phyloP scores from a whole-genome alignment of 2,797 vertebrate species.

The Leptodactylus fallax region DNA sequence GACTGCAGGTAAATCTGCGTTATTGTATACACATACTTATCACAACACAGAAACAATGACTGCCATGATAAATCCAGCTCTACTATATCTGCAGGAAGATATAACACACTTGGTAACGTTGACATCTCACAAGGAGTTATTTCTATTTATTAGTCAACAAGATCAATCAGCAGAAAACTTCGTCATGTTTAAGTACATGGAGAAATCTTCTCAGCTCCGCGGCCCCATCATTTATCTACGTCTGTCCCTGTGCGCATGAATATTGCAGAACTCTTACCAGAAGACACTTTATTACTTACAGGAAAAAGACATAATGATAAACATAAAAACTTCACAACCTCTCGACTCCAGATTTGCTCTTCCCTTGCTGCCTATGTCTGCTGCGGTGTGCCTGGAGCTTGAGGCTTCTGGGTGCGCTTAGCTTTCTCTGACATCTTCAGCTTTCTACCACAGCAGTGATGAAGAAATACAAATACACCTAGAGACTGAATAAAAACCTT shows the following conservation, averaged over 20 bases:
- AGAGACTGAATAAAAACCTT: background rate
- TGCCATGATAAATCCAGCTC: background rate
- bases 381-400: background rate
- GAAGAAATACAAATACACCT: background rate
- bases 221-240: slow-evolving; percentile 1
- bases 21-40: background rate
- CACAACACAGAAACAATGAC: background rate
- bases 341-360: background rate
- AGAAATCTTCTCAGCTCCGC: background rate
- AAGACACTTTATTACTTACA: slow-evolving; percentile 25
- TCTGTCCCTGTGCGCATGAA: slow-evolving; percentile 6
- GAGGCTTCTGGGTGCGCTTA: background rate
- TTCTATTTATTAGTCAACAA: slow-evolving; percentile 27
- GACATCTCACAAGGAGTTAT: background rate
- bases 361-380: background rate
- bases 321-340: slow-evolving; percentile 32
- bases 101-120: background rate
- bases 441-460: background rate
- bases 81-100: background rate
- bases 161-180: slow-evolving; percentile 21
- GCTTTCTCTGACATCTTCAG: background rate
- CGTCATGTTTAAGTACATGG: slow-evolving; percentile 19
- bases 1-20: too few species aligned
- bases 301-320: slow-evolving; percentile 28
- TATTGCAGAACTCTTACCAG: background rate